A percentile compares a stretch with the other conserved stretches of the same genome.
Evolutionary conservation across 1,140 invertebrate species (phyloP).

Genomic region (Micrasema minimum): DNA sequence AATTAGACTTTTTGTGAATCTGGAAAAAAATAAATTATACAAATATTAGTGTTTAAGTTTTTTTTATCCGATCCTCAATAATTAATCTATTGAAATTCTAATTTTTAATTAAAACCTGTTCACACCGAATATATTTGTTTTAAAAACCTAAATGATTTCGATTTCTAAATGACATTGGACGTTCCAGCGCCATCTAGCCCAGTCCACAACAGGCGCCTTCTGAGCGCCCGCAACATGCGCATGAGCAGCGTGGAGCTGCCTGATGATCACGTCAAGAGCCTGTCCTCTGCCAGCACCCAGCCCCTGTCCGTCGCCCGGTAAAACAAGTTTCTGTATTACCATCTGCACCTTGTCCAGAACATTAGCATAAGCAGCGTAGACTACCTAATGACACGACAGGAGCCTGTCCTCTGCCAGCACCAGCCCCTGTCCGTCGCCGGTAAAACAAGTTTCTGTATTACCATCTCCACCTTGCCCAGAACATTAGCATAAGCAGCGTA

Average conservation of each 20-base stretch:
- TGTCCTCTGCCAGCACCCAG: conserved; percentile 90
- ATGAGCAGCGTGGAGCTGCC: conserved; percentile 93
- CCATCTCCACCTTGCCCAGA: no score
- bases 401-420: conserved; percentile 91
- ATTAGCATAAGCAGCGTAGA: conserved; percentile 93
- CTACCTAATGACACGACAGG: conserved; percentile 92
- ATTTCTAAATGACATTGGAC: not conserved
- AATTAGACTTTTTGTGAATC: no score
- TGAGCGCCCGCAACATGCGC: conserved; percentile 83
- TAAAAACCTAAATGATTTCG: no score
- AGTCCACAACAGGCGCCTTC: conserved; percentile 79
- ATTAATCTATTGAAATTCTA: no score
- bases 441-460: conserved; percentile 65
- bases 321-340: conserved; percentile 63
- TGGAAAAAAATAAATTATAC: no score
- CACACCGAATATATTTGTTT: no score
- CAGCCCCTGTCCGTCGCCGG: conserved; percentile 90
- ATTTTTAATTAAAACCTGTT: no score
- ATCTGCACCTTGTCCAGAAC: no score
- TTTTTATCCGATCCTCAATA: no score
- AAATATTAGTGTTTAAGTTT: no score
- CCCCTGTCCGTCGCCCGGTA: conserved; percentile 89
- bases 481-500: no score
- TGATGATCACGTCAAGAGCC: conserved; percentile 90
- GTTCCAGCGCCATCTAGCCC: conserved; percentile 88